phyloP scores from a whole-genome alignment of 2,888 invertebrate genomes.

The Zaprionus lineosus region DNA sequence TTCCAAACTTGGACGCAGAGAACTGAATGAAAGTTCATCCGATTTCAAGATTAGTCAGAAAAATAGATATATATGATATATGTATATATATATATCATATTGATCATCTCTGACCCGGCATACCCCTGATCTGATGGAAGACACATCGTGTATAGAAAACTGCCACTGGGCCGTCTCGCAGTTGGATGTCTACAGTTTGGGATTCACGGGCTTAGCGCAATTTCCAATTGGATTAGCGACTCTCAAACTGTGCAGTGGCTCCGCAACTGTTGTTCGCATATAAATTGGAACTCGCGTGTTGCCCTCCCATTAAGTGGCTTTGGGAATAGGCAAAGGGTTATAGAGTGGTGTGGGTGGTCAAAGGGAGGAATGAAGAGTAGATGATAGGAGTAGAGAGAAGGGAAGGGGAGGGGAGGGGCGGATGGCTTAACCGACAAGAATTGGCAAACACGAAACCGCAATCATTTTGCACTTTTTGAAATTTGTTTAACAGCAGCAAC shows the following conservation, averaged over 20 bases:
- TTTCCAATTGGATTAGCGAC: slow-evolving; percentile 19
- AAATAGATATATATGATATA: no score
- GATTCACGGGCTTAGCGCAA: neutral
- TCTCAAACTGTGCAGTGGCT: slow-evolving; percentile 9
- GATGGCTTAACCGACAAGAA: slow-evolving; percentile 3
- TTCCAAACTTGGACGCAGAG: no score
- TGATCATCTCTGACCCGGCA: no score
- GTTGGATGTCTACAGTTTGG: neutral
- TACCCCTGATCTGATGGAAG: no score
- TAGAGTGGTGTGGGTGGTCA: neutral
- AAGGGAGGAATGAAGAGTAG: no score
- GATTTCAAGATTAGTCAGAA: no score
- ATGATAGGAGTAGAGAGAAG: neutral
- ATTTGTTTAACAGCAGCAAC: slow-evolving; percentile 27
- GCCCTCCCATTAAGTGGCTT: slow-evolving; percentile 51
- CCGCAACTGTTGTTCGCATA: slow-evolving; percentile 23
- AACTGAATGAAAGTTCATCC: no score
- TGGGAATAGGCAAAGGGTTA: slow-evolving; percentile 1
- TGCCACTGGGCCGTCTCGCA: no score
- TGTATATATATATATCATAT: no score
- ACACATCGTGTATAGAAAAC: no score
- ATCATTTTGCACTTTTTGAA: slow-evolving; percentile 74
- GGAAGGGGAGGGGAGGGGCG: neutral
- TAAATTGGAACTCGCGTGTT: slow-evolving; percentile 58
- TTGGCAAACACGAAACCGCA: slow-evolving; percentile 69